A percentile compares a stretch with the other conserved stretches of the same genome.
These are phyloP conservation scores for Lasioglossum calceatum DNA, from an alignment of 2,888 invertebrate genomes.

Conservation along the genomic window DNA sequence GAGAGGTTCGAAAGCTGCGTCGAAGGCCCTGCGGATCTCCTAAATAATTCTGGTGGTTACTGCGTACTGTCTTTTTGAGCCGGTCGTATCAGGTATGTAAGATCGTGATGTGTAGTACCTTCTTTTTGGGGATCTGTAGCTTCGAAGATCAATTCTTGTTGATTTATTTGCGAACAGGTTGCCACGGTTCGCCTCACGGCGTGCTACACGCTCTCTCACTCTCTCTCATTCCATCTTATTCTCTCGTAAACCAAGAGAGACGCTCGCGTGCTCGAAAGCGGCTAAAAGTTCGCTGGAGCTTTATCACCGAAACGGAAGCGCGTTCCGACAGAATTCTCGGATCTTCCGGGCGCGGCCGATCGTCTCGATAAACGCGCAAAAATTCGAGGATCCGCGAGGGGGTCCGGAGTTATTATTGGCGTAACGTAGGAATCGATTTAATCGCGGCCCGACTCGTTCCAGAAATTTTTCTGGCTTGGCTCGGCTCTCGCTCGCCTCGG, in stretches of 20 bases:
- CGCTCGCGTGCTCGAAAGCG: conserved; percentile 2
- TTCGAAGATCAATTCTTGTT: conserved; percentile 76
- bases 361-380: background rate
- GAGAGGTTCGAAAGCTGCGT: background rate
- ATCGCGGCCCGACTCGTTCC: conserved; percentile 36
- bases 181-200: conserved; percentile 35
- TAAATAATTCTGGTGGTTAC: background rate
- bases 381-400: conserved; percentile 19
- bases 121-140: conserved; percentile 70
- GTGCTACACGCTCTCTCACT: background rate
- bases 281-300: background rate
- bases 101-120: conserved; percentile 72
- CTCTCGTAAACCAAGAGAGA: background rate
- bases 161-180: conserved; percentile 69
- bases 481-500: background rate
- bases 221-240: background rate
- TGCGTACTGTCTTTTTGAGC: conserved; percentile 59
- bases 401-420: conserved; percentile 27
- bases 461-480: conserved; percentile 35
- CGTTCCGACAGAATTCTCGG: conserved; percentile 7
- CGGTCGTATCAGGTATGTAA: conserved; percentile 54
- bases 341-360: background rate
- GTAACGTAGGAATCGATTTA: conserved; percentile 42
- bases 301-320: conserved; percentile 6
- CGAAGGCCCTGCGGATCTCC: background rate